Evolutionary conservation across 2,113 vertebrate species (phyloP).

Genomic region (Phyllostomus hastatus): DNA sequence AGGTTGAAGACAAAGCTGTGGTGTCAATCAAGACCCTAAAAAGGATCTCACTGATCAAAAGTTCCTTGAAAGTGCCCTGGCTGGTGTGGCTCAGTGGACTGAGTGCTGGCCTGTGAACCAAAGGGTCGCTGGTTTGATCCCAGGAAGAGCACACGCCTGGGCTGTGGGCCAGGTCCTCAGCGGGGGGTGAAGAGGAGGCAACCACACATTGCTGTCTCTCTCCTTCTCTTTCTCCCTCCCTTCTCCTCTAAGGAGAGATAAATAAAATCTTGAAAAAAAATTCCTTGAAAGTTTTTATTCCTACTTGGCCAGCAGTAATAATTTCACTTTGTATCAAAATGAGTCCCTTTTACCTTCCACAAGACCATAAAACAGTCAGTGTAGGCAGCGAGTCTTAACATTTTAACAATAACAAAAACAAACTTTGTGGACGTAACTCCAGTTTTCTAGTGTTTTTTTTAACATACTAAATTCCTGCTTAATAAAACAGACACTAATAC

Average conservation of each 20-base stretch:
- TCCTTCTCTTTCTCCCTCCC: too few relatives aligned
- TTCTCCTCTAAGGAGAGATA: too few relatives aligned
- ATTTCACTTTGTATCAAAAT: constrained; percentile 37
- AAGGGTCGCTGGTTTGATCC: too few relatives aligned
- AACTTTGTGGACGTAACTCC: background rate
- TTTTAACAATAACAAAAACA: constrained; percentile 31
- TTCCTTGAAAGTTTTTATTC: background rate
- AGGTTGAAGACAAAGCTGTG: background rate
- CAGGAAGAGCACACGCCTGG: too few relatives aligned
- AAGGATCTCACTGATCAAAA: background rate
- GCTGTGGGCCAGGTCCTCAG: too few relatives aligned
- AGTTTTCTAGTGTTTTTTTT: constrained; percentile 16
- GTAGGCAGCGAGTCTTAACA: background rate
- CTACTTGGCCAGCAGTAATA: background rate
- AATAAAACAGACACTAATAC: background rate
- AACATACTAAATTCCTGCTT: constrained; percentile 24
- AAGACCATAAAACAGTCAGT: background rate
- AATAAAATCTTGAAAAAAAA: too few relatives aligned
- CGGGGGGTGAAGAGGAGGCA: too few relatives aligned
- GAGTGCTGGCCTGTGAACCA: too few relatives aligned
- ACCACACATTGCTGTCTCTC: too few relatives aligned
- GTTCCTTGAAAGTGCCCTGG: background rate
- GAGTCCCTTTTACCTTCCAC: background rate
- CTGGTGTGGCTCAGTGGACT: too few relatives aligned
- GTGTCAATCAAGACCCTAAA: background rate